Conservation (phyloP, 2,113 vertebrate species). For the Sisor rabdophorus region DNA sequence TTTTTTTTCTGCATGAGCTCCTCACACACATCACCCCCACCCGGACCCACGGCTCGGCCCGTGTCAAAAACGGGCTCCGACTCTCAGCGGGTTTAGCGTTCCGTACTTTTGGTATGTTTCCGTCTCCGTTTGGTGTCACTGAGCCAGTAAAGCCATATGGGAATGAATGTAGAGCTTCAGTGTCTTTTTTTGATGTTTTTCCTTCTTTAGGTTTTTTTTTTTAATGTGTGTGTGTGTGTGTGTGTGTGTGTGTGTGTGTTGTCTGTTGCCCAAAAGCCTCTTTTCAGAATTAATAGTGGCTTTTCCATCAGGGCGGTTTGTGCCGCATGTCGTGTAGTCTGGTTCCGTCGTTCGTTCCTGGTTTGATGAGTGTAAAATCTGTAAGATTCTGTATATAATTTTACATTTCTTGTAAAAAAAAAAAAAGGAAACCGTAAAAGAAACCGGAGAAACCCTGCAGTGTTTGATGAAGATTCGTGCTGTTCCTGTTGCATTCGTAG, state of each 20-base stretch:
- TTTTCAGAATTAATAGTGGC: slow-evolving; percentile 25
- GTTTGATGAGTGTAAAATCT: slow-evolving; percentile 57
- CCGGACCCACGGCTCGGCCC: slow-evolving; percentile 14
- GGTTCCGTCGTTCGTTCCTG: slow-evolving; percentile 23
- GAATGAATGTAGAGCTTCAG: slow-evolving; percentile 53
- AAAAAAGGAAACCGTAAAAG: background rate
- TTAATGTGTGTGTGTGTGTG: slow-evolving; percentile 31
- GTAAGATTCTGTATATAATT: slow-evolving; percentile 62
- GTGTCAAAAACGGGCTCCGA: slow-evolving; percentile 1
- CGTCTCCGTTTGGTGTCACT: slow-evolving; percentile 31
- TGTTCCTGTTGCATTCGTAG: slow-evolving; percentile 2
- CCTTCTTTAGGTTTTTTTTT: slow-evolving; percentile 9
- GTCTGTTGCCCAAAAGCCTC: slow-evolving; percentile 47
- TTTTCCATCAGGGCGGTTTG: slow-evolving; percentile 37
- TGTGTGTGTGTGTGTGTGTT: slow-evolving; percentile 33
- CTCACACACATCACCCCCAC: slow-evolving; percentile 1
- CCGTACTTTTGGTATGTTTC: slow-evolving; percentile 15
- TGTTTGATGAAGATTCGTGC: slow-evolving; percentile 51
- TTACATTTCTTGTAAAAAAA: slow-evolving; percentile 37
- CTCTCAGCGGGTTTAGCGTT: background rate
- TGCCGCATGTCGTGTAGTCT: slow-evolving; percentile 42
- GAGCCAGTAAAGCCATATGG: slow-evolving; percentile 57
- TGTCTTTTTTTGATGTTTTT: slow-evolving; percentile 42
- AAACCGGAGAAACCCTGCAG: background rate
- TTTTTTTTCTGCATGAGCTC: slow-evolving; percentile 43